phyloP scores from a whole-genome alignment of 2,888 invertebrate species.

The Pyrgus malvae region DNA sequence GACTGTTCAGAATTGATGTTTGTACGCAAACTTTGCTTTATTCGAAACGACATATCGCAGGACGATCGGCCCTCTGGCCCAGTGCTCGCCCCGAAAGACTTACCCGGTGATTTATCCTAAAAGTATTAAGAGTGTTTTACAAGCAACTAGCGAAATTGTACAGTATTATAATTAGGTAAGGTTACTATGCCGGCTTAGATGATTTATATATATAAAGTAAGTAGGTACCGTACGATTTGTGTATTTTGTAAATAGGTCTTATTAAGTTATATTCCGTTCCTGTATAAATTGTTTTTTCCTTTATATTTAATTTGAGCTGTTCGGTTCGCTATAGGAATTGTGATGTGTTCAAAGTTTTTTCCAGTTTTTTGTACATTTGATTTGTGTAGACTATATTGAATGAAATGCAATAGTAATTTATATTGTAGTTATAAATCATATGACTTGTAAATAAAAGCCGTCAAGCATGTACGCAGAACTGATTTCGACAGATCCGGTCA shows the following conservation, averaged over 20 bases:
- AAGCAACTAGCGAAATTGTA: constrained; percentile 80
- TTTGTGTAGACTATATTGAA: constrained; percentile 71
- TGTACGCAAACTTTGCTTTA: constrained; percentile 52
- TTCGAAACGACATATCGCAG: constrained; percentile 58
- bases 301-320: constrained; percentile 47
- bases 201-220: constrained; percentile 55
- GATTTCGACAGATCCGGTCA: constrained; percentile 36
- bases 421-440: constrained; percentile 70
- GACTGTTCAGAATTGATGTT: constrained; percentile 80
- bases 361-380: constrained; percentile 72
- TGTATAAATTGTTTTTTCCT: constrained; percentile 67
- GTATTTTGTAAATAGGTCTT: constrained; percentile 76
- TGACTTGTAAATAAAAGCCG: constrained; percentile 73
- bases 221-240: constrained; percentile 72
- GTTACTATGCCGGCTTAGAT: constrained; percentile 66
- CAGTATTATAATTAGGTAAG: constrained; percentile 78
- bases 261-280: constrained; percentile 77
- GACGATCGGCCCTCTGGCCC: constrained; percentile 47
- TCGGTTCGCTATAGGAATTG: constrained; percentile 71
- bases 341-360: constrained; percentile 72
- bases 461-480: constrained; percentile 45
- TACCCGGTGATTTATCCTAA: constrained; percentile 68
- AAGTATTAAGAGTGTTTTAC: constrained; percentile 76
- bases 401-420: constrained; percentile 81
- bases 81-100: constrained; percentile 58